Percentiles rank a stretch among this genome's conserved stretches.
These are phyloP conservation scores for Entomobrya multifasciata DNA, from an alignment of 2,888 invertebrate species.

Conservation along the genomic window DNA sequence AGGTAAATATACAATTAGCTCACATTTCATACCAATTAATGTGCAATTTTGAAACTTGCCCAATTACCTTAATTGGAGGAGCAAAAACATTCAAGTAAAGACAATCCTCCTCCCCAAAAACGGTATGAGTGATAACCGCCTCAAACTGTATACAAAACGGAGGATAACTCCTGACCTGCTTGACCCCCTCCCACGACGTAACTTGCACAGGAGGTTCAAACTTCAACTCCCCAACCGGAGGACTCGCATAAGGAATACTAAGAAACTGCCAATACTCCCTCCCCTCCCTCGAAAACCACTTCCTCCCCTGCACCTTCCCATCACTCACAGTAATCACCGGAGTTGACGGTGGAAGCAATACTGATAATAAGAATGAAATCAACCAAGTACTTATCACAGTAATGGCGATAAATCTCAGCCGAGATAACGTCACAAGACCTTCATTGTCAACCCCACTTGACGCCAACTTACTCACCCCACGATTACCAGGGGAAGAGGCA, in stretches of 20 bases:
- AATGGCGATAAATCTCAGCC: too few relatives aligned
- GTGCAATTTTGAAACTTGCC: too few relatives aligned
- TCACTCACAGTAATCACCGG: not conserved
- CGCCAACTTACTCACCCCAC: too few relatives aligned
- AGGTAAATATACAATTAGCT: too few relatives aligned
- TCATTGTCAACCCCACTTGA: too few relatives aligned
- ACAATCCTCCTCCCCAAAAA: constrained; percentile 58
- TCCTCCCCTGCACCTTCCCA: constrained; percentile 9
- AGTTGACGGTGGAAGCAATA: not conserved
- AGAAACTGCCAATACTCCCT: constrained; percentile 20
- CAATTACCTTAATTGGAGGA: not conserved
- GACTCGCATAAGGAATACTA: constrained; percentile 16
- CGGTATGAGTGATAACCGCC: constrained; percentile 9
- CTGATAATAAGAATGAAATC: not conserved
- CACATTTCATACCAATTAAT: too few relatives aligned
- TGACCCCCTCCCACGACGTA: constrained; percentile 22
- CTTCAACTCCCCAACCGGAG: not conserved
- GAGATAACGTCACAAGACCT: too few relatives aligned
- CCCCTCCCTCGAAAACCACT: constrained; percentile 35
- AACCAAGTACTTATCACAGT: not conserved
- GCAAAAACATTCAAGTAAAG: constrained; percentile 64
- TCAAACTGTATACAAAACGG: constrained; percentile 51
- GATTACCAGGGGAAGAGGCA: too few relatives aligned
- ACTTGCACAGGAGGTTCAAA: constrained; percentile 51
- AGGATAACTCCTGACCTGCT: constrained; percentile 22